A percentile compares a stretch with the other conserved stretches of the same genome.
These are phyloP conservation scores for Gavia stellata DNA, from an alignment of 2,113 vertebrate species.

Conservation along the genomic window DNA sequence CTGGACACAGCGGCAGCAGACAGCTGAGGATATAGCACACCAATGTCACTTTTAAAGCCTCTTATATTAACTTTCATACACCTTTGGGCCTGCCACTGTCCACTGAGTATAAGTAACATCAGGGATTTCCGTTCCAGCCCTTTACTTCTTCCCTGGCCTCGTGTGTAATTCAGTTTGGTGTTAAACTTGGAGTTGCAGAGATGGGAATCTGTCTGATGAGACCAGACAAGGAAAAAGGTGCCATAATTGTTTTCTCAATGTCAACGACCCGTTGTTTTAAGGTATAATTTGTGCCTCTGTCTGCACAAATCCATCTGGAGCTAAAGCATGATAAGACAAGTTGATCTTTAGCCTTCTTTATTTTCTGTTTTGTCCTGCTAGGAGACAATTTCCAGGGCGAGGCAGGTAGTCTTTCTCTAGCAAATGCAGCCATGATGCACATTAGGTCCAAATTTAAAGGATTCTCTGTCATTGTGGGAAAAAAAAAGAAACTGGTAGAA, in stretches of 20 bases:
- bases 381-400: not conserved
- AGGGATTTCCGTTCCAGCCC: not conserved
- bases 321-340: conserved; percentile 48
- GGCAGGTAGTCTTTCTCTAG: not conserved
- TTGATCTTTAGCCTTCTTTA: conserved; percentile 15
- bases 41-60: not conserved
- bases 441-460: not conserved
- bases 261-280: not conserved
- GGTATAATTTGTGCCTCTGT: conserved; percentile 8
- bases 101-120: not conserved
- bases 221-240: not conserved
- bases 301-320: not conserved
- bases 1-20: not conserved
- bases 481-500: not conserved
- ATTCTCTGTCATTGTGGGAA: not conserved
- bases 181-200: not conserved
- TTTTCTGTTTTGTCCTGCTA: conserved; percentile 32
- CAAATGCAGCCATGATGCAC: not conserved
- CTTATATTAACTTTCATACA: not conserved
- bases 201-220: not conserved
- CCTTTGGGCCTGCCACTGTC: not conserved
- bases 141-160: not conserved
- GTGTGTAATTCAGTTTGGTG: not conserved
- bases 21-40: not conserved
- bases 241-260: not conserved